These are phyloP conservation scores for Perizoma affinitatum DNA, from an alignment of 2,888 invertebrate species.

Conservation along the genomic window DNA sequence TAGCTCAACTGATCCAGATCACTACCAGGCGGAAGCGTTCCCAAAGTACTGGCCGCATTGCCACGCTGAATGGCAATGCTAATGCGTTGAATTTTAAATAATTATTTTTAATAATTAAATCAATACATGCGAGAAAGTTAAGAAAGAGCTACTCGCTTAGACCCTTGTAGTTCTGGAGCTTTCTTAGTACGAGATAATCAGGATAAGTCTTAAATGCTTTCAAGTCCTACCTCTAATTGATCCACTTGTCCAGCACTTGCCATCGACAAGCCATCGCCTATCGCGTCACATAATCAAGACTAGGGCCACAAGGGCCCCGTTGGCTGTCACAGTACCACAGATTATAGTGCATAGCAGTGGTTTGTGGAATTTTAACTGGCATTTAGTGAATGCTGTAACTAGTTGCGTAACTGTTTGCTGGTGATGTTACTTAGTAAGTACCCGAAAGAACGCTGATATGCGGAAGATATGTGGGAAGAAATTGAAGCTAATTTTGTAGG, in stretches of 20 bases:
- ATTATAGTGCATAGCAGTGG: constrained; percentile 15
- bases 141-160: too few species aligned
- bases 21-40: too few species aligned
- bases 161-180: too few species aligned
- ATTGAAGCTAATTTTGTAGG: constrained; percentile 9
- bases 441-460: constrained; percentile 12
- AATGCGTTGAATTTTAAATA: too few species aligned
- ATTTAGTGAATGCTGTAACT: constrained; percentile 21
- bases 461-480: constrained; percentile 17
- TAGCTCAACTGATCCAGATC: too few species aligned
- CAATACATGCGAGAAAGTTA: too few species aligned
- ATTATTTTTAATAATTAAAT: too few species aligned
- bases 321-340: constrained; percentile 14
- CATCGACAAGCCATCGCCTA: constrained; percentile 16
- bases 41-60: too few species aligned
- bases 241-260: constrained; percentile 11
- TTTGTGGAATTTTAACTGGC: constrained; percentile 28
- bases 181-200: too few species aligned
- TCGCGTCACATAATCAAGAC: constrained; percentile 18
- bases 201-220: neutral
- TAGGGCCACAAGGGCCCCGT: constrained; percentile 8
- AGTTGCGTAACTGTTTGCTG: constrained; percentile 25
- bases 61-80: too few species aligned
- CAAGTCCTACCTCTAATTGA: constrained; percentile 13
- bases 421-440: constrained; percentile 4